phyloP scores from a whole-genome alignment of 2,888 invertebrate genomes.

The Elegia similella region DNA sequence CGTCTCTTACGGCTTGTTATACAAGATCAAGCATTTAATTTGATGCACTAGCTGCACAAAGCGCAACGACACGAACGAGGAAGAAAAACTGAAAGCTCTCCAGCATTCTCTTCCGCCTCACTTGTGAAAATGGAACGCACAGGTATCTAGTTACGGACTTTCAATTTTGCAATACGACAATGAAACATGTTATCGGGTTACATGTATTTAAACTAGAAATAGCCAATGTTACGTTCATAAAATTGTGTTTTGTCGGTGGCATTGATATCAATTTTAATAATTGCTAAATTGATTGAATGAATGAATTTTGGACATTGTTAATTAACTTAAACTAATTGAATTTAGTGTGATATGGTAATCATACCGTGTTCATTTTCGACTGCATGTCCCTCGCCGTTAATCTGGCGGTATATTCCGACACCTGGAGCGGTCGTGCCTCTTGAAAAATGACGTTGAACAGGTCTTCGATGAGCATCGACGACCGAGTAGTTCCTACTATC shows the following conservation, averaged over 20 bases:
- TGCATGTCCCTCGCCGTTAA: slow-evolving; percentile 52
- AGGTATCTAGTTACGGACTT: slow-evolving; percentile 43
- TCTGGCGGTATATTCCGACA: slow-evolving; percentile 67
- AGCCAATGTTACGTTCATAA: neutral
- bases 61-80: slow-evolving; percentile 44
- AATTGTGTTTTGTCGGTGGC: neutral
- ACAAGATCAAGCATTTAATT: slow-evolving; percentile 64
- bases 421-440: slow-evolving; percentile 59
- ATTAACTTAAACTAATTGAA: neutral
- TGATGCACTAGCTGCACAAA: slow-evolving; percentile 41
- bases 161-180: slow-evolving; percentile 48
- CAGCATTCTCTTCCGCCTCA: slow-evolving; percentile 43
- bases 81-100: slow-evolving; percentile 53
- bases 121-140: slow-evolving; percentile 41
- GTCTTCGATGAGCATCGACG: slow-evolving; percentile 55
- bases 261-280: slow-evolving; percentile 7
- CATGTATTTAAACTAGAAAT: slow-evolving; percentile 18
- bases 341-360: slow-evolving; percentile 18
- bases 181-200: slow-evolving; percentile 41
- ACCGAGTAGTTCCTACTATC: slow-evolving; percentile 66
- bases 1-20: slow-evolving; percentile 72
- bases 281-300: neutral
- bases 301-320: neutral
- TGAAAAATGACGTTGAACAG: slow-evolving; percentile 49
- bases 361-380: slow-evolving; percentile 49